Percentiles rank a stretch among this genome's conserved stretches.
phyloP scores from a whole-genome alignment of 2,797 vertebrate species.

The Anolis apletophallus region DNA sequence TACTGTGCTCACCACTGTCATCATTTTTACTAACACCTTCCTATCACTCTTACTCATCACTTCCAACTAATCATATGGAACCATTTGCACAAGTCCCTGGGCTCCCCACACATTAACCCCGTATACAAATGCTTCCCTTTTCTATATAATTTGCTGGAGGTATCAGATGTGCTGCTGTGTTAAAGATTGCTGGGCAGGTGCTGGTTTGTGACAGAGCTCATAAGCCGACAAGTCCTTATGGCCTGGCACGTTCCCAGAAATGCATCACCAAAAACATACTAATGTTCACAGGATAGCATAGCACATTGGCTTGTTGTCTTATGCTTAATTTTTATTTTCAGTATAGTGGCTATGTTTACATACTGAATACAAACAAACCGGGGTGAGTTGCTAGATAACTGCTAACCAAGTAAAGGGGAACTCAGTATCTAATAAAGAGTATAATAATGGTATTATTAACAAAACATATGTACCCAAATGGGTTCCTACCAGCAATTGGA shows the following conservation, averaged over 20 bases:
- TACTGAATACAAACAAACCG: too few species aligned
- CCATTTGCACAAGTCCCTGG: background rate
- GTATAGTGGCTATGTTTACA: background rate
- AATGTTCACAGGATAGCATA: background rate
- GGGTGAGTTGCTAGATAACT: too few species aligned
- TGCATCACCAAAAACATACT: background rate
- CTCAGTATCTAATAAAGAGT: too few species aligned
- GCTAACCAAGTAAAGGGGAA: too few species aligned
- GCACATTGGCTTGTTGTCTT: background rate
- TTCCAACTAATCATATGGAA: conserved; percentile 30
- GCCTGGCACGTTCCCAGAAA: background rate
- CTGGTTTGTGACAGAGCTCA: background rate
- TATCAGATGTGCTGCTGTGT: background rate
- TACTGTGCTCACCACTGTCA: conserved; percentile 25
- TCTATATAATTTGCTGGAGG: background rate
- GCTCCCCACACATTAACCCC: background rate
- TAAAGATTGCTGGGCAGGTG: background rate
- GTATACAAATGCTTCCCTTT: background rate
- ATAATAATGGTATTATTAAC: too few species aligned
- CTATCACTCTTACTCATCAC: conserved; percentile 27
- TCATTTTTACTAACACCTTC: conserved; percentile 39
- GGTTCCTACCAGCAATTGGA: too few species aligned
- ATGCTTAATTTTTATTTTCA: background rate
- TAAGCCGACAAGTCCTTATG: background rate
- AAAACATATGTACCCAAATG: too few species aligned